Base-by-base conservation (phyloP, 2,888 invertebrate genomes). In the Pollenia labialis region DNA sequence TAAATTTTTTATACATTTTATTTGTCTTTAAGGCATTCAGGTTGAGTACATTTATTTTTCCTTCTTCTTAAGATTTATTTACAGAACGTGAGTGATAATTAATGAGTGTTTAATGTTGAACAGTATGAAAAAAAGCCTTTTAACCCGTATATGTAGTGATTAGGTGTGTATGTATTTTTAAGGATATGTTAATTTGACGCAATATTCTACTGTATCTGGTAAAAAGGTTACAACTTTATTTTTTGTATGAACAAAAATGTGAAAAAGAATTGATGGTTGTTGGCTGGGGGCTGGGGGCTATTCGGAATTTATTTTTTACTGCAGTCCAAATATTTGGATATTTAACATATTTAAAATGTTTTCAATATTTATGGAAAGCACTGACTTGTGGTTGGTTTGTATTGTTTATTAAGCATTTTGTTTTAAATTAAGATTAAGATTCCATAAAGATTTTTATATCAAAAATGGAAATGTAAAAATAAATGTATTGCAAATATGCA, bases 51-150 rank as follows among this genome's bases (percentile, higher is more conserved):
- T 85, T 76, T 85, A 72, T 52, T 62, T 68, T 68, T 84, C 23
- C 58, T 76, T 44, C 58, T 44, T 58, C 66, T 74, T 72, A 86
- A 87, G 87, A 87, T 87, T 87, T 87, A 87, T 87, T 87, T 81
- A 87, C 83, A 77, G 81, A 84, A 87, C 87, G 87, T 87, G 87
- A 87, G 87, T 81, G 87, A 87, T 87, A 87, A 87, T 87, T 87
- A 87, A 87, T 87, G 87, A 84, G 87, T 84, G 77, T 81, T 87
- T 87, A 87, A 84, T 76, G 83, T 81, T 77, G 77, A 87, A 76
- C 52, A 72, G 60, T 62, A 75, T 46, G 42, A 71, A 69, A 8
- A 56, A 66, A 81, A 32, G 71, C 74, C 71, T 85, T 84, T 72
- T 72, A 68, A 64, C 56, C 12, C 56, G 40, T 75, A 32, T 6